Percentiles rank a stretch among this genome's conserved stretches.
phyloP scores from a whole-genome alignment of 23 tunicate species.

The Corella eumyota region DNA sequence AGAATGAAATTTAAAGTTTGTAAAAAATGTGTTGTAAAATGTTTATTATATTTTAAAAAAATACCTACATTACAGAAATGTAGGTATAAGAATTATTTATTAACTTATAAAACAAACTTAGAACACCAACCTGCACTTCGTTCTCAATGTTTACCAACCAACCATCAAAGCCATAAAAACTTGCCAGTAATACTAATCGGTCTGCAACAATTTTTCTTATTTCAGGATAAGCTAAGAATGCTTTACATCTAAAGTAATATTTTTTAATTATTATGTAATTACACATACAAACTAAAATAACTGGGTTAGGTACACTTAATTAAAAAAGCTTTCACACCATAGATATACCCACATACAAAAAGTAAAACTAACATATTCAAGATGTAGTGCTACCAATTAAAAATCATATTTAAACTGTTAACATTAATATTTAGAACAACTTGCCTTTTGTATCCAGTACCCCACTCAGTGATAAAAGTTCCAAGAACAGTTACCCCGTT shows the following conservation, averaged over 20 bases:
- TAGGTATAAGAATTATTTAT: neutral
- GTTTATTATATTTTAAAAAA: neutral
- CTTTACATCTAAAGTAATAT: slow-evolving; percentile 24
- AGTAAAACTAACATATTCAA: too few species aligned
- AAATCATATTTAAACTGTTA: too few species aligned
- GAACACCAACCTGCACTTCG: slow-evolving; percentile 19
- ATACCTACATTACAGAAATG: neutral
- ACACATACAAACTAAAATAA: too few species aligned
- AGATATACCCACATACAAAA: too few species aligned
- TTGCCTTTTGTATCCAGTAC: slow-evolving; percentile 28
- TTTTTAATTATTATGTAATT: neutral
- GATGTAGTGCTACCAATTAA: too few species aligned
- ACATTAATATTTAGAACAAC: too few species aligned
- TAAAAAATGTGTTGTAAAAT: neutral
- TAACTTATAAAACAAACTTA: neutral
- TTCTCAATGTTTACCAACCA: slow-evolving; percentile 93
- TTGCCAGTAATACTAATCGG: slow-evolving; percentile 33
- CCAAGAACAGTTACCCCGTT: slow-evolving; percentile 90
- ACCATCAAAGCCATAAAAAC: slow-evolving; percentile 83
- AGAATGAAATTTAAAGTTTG: neutral
- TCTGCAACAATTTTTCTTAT: slow-evolving; percentile 41
- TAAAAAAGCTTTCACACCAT: too few species aligned
- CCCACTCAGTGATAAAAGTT: slow-evolving; percentile 74
- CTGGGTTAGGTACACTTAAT: too few species aligned
- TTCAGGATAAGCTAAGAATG: slow-evolving; percentile 14